Evolutionary conservation across 2,888 invertebrate species (phyloP), one percentile per base, ranked within the genome.

Genomic region (Agriotes lineatus): DNA sequence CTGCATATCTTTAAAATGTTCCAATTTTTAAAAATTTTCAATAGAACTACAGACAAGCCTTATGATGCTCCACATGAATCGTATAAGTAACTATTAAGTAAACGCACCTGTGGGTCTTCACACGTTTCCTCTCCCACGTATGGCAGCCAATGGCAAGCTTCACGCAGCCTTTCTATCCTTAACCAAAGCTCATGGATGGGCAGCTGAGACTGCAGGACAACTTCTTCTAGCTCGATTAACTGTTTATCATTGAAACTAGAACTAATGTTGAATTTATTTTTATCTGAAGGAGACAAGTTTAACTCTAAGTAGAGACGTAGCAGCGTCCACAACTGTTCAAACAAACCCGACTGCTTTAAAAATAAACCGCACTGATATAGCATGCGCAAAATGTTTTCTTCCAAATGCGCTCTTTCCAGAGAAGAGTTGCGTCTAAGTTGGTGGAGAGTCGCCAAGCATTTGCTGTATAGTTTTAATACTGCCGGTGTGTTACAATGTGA

Each of bases 111-210:
- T 69, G 91, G 87, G 86, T 90, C 90, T 76, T 87, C 86, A 78
- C 88, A 85, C 22, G 85, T 37, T 73, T 83, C 85, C n/a, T 85
- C 79, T 44, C 84, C 85, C 25, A 81, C 82, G 16, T 83, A 85
- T 1, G 91, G 90, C 35, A 91, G 85, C 88, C 92, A 94, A 83
- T 91, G 91, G 76, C 88, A 90, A 14, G 89, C 88, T 77, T 90
- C 91, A n/a, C 93, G 87, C 61, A 92, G 84, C 9, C 90, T 89
- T 83, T 93, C 94, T 67, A 91, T 88, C 69, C 94, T 88, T 74
- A 90, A 85, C 94, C 94, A 94, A 72, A 93, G 86, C 74, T 90
- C 90, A 79, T 90, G 88, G 78, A 91, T 84, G 20, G 94, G 94
- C 79, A 95, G 84, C 56, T 91, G 89, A 56, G 84, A 84, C 35